Base-by-base conservation (phyloP, 1,140 invertebrate genomes). In the Planococcus citri region DNA sequence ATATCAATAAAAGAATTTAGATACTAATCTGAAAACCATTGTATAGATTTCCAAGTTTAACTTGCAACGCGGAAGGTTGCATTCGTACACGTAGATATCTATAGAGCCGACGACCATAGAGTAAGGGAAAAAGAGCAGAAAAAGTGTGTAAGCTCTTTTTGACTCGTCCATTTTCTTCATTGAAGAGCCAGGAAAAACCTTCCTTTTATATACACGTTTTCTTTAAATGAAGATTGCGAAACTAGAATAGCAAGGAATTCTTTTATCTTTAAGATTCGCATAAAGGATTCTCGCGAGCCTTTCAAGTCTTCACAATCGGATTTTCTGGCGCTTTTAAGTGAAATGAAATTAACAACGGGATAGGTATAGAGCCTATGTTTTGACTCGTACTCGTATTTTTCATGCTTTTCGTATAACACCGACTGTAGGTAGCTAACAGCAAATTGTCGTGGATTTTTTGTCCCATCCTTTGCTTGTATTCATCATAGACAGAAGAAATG, bases 1-100 rank as follows among this genome's bases (percentile, higher is more conserved):
- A 51, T 51, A 51, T 51, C 41, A 51, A 51, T 51, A 51, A 51
- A 51, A 51, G 41, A 17, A 51, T 51, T 51, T 51, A 51, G 41
- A 51, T 51, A 51, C 41, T 51, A 51, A 51, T 51, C 41, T 51
- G n/a, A 51, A 51, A 51, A 51, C 41, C 41, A 51, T 51, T 51
- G 41, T 51, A 51, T 17, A 9, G 41, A 51, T 51, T 51, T 51
- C 41, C 41, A 51, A 51, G 41, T 51, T 51, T 51, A 51, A 20
- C 6, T 51, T 51, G 41, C 41, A 51, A 51, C 29, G 41, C 41
- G 41, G 4, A 33, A 33, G 29, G 29, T 33, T 33, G 29, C 29
- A 12, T 3, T 6, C 12, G 29, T 33, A 33, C 29, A 33, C 29
- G 12, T n/a, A n/a, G n/a, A 33, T 33, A 12, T 33, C 29, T n/a